phyloP scores from a whole-genome alignment of 2,113 vertebrate genomes.

The Eulemur rufifrons region DNA sequence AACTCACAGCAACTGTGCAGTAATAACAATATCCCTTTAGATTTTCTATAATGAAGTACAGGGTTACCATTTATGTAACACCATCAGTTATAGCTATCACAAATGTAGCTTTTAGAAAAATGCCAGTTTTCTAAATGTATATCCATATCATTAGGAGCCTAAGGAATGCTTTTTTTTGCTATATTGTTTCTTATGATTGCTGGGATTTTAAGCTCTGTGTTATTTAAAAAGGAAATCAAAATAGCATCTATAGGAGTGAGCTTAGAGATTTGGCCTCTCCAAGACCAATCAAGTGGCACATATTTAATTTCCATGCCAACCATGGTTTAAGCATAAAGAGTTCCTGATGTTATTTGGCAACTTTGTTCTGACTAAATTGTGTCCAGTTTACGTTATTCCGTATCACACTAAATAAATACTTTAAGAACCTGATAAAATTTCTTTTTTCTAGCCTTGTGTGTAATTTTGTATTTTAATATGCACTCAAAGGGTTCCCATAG shows the following conservation, averaged over 20 bases:
- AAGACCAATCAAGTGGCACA: background rate
- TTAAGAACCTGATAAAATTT: background rate
- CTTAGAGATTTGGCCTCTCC: background rate
- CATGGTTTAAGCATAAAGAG: background rate
- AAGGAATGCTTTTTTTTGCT: background rate
- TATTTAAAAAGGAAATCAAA: constrained; percentile 42
- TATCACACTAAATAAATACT: background rate
- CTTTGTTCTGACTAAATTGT: background rate
- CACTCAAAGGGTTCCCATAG: background rate
- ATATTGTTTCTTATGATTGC: background rate
- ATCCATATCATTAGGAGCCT: background rate
- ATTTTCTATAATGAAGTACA: background rate
- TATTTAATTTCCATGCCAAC: background rate
- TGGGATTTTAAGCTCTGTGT: background rate
- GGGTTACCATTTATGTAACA: background rate
- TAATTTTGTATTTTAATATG: background rate
- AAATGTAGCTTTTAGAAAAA: background rate
- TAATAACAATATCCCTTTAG: background rate
- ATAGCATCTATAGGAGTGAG: constrained; percentile 4
- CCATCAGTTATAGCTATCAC: background rate
- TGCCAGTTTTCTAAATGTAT: background rate
- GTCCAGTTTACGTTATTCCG: background rate
- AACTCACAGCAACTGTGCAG: background rate
- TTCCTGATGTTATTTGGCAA: background rate
- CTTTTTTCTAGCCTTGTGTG: background rate